Conservation (phyloP, 2,888 invertebrate species). For the Brachypterus glaber region DNA sequence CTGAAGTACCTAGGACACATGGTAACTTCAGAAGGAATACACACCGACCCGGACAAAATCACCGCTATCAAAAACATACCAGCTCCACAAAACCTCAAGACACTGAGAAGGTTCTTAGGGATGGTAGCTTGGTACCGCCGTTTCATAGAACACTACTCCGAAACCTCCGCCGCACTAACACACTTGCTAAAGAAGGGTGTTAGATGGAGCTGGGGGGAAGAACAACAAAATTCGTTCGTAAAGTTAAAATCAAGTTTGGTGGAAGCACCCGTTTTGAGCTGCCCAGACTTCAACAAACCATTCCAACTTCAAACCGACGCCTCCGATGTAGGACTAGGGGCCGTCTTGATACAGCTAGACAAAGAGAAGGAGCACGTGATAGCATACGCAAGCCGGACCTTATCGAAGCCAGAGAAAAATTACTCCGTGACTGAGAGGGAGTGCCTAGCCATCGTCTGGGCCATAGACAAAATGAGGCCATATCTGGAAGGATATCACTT, state of each 20-base stretch:
- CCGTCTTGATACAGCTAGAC: constrained; percentile 3
- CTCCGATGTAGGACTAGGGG: constrained; percentile 21
- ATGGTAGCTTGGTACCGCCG: background rate
- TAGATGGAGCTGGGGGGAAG: background rate
- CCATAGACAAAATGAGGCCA: constrained; percentile 7
- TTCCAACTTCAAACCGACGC: background rate
- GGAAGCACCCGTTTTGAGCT: background rate
- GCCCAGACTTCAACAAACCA: constrained; percentile 1
- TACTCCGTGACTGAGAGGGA: constrained; percentile 14
- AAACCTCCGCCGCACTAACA: background rate
- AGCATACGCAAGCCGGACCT: constrained; percentile 11
- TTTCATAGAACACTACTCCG: background rate
- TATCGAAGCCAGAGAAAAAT: constrained; percentile 12
- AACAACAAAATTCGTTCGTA: background rate
- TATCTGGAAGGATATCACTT: background rate
- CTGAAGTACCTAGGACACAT: constrained; percentile 10
- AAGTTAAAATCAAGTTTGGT: background rate
- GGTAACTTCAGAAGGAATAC: background rate
- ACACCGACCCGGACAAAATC: background rate
- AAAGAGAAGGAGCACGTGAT: constrained; percentile 10
- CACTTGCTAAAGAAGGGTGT: background rate
- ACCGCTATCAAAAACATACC: background rate
- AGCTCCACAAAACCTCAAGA: too few species aligned
- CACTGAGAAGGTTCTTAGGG: too few species aligned
- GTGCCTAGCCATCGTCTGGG: constrained; percentile 13